Percentiles rank a stretch among this genome's conserved stretches.
Conservation (phyloP, 2,797 vertebrate genomes). For the Syndactyla subalaris region DNA sequence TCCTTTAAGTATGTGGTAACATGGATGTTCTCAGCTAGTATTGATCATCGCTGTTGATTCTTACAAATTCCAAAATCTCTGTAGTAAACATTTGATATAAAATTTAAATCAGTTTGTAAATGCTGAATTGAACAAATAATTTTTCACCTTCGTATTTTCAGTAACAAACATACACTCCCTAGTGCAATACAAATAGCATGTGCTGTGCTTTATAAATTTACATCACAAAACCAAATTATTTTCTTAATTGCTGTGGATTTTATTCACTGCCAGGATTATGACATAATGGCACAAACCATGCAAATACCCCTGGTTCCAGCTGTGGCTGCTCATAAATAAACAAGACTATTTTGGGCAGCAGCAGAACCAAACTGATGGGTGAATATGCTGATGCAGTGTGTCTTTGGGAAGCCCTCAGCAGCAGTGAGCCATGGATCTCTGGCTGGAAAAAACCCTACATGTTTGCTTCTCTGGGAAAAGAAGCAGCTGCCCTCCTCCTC, state of each 20-base stretch:
- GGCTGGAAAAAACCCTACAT: fast-evolving
- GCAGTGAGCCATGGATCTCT: not conserved
- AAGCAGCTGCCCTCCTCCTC: not conserved
- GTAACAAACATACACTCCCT: not conserved
- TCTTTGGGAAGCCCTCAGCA: slow-evolving; percentile 9
- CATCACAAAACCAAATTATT: not conserved
- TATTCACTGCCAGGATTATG: not conserved
- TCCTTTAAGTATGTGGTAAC: not conserved
- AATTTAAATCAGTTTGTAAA: not conserved
- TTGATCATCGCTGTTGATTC: not conserved
- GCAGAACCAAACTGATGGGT: not conserved
- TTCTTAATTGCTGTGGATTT: not conserved
- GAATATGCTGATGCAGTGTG: not conserved
- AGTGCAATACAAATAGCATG: not conserved
- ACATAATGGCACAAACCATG: not conserved
- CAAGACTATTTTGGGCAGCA: not conserved
- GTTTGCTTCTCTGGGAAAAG: not conserved
- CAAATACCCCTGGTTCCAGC: not conserved
- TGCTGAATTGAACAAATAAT: not conserved
- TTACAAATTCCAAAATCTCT: not conserved
- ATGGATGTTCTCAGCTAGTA: not conserved
- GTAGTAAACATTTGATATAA: not conserved
- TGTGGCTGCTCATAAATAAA: not conserved
- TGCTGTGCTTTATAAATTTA: not conserved
- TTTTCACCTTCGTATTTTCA: not conserved